These are phyloP conservation scores for Leptinotarsa lineolata DNA, from an alignment of 1,140 invertebrate species.

Conservation along the genomic window DNA sequence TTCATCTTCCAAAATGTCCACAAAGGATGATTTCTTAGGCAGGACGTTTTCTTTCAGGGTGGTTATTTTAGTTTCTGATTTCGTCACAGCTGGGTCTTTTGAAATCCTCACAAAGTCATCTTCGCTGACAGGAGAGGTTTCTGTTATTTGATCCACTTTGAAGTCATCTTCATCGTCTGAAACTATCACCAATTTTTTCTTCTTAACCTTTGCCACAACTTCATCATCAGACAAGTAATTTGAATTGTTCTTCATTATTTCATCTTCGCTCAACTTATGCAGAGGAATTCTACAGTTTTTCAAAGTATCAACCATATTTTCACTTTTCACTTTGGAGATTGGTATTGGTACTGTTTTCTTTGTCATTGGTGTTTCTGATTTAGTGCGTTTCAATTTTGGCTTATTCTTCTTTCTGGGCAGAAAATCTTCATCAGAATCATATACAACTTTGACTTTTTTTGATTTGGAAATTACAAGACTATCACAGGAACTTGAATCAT, in stretches of 20 bases:
- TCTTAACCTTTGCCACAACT: neutral
- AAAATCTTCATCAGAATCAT: slow-evolving; percentile 23
- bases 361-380: neutral
- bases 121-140: neutral
- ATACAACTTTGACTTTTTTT: neutral
- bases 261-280: slow-evolving; percentile 7
- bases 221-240: slow-evolving; percentile 17
- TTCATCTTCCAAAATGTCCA: slow-evolving; percentile 28
- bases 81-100: neutral
- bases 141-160: neutral
- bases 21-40: neutral
- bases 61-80: neutral
- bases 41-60: neutral
- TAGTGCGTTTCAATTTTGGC: neutral
- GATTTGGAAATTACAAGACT: neutral
- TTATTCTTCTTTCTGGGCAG: neutral
- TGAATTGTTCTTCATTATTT: neutral
- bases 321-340: neutral
- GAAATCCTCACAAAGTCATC: neutral
- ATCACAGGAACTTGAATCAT: neutral
- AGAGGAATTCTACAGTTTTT: slow-evolving; percentile 3
- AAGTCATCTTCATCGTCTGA: slow-evolving; percentile 15
- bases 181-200: neutral
- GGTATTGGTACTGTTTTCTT: slow-evolving; percentile 7
- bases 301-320: slow-evolving; percentile 1